A percentile compares a stretch with the other conserved stretches of the same genome.
Conservation (phyloP, 2,797 vertebrate genomes). For the Bryconaethiops microstoma region DNA sequence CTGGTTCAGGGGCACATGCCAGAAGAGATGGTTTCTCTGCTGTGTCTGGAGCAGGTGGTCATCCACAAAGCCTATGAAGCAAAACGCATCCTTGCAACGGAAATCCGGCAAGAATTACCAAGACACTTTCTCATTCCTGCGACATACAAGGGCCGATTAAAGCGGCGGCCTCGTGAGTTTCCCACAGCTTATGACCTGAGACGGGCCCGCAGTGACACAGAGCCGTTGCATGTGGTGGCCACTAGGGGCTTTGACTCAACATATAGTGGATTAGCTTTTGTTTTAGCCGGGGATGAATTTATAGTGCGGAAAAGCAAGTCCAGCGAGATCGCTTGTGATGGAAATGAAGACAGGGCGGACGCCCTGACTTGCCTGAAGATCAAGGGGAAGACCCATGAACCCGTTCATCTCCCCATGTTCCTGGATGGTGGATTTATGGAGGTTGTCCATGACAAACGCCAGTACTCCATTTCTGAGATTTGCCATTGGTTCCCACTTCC, state of each 20-base stretch:
- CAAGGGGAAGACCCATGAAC: constrained; percentile 64
- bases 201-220: constrained; percentile 76
- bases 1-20: constrained; percentile 49
- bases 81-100: constrained; percentile 79
- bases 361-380: constrained; percentile 79
- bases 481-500: constrained; percentile 78
- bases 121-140: constrained; percentile 83
- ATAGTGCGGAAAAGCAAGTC: constrained; percentile 73
- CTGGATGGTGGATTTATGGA: constrained; percentile 86
- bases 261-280: constrained; percentile 72
- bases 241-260: constrained; percentile 77
- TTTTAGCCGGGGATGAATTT: constrained; percentile 82
- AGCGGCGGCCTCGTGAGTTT: constrained; percentile 81
- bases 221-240: constrained; percentile 81
- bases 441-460: constrained; percentile 82
- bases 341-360: constrained; percentile 63
- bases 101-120: constrained; percentile 76
- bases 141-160: constrained; percentile 85
- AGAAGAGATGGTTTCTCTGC: constrained; percentile 65
- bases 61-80: constrained; percentile 77
- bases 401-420: constrained; percentile 77
- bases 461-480: constrained; percentile 79
- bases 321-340: constrained; percentile 66
- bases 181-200: constrained; percentile 84
- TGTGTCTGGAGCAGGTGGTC: constrained; percentile 73